Evolutionary conservation across 2,113 vertebrate genomes (phyloP), one percentile per base, ranked within the genome.

Genomic region (Entomyzon cyanotis): DNA sequence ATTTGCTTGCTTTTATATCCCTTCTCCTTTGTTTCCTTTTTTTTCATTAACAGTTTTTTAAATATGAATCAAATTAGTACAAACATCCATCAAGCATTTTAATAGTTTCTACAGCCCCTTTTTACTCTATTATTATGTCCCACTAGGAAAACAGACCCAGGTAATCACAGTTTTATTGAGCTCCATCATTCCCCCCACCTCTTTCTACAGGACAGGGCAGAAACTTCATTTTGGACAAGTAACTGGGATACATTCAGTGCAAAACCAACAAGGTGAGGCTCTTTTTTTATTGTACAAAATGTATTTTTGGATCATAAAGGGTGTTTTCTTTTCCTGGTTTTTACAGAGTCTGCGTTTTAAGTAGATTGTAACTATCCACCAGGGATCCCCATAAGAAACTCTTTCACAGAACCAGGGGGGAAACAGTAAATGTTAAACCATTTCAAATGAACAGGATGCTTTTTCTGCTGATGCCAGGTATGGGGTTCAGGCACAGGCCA

Each of bases 291-390:
- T 55, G 70, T 67, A 64, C 24, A 42, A 85, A 94, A 82, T 77
- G 49, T 62, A 73, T 44, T 91, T 93, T 92, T 87, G 76, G 7
- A 93, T 93, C 91, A 95, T 93, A 96, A 95, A 94, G 47, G 39
- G 46, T 94, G 92, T 92, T 96, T 96, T 93, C 94, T 86, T 96
- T 96, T 70, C 90, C 95, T 90, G 79, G 28, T 37, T 96, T 95
- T 95, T 86, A 91, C 84, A 77, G 84, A 91, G 84, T 53, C 93
- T 94, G 81, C 65, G 67, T 95, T 97, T 95, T 91, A 95, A 94
- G 77, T 9, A 62, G 60, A 74, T 42, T 83, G 74, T 85, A 93
- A 93, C 84, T 83, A 95, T 88, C 42, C 93, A 90, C 94, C 15
- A 67, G 94, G 93, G 96, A 96, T 83, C 63, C 47, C 78, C 19